Percentiles rank a stretch among this genome's conserved stretches.
Evolutionary conservation across 2,888 invertebrate species (phyloP).

Genomic region (Podotricha telesiphe): DNA sequence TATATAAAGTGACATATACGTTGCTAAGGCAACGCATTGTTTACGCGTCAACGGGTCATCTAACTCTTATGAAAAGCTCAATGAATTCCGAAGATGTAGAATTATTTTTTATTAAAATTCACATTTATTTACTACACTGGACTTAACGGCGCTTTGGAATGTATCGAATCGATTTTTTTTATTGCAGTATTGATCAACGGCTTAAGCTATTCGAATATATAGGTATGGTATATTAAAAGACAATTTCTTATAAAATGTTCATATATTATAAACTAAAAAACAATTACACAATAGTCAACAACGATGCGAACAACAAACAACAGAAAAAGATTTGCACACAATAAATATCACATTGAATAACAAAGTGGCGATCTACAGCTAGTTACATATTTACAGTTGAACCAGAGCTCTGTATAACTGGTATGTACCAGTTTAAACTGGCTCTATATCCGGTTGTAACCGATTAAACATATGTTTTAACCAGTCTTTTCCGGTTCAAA

Average conservation of each 20-base stretch:
- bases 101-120: too few relatives aligned
- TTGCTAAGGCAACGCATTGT: too few relatives aligned
- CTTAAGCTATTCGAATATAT: background rate
- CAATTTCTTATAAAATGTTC: conserved; percentile 17
- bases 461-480: conserved; percentile 27
- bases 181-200: too few relatives aligned
- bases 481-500: conserved; percentile 22
- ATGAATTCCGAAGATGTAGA: too few relatives aligned
- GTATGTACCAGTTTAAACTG: conserved; percentile 37
- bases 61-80: too few relatives aligned
- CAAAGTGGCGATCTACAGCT: conserved; percentile 49
- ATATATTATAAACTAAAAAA: conserved; percentile 43
- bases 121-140: too few relatives aligned
- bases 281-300: conserved; percentile 82
- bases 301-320: conserved; percentile 72
- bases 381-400: conserved; percentile 68
- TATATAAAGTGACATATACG: too few relatives aligned
- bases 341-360: conserved; percentile 82
- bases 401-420: conserved; percentile 47
- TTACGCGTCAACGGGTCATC: too few relatives aligned
- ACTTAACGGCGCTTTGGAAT: too few relatives aligned
- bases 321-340: conserved; percentile 67
- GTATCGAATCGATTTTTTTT: too few relatives aligned
- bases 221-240: background rate
- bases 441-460: conserved; percentile 25